Percentiles rank a stretch among this genome's conserved stretches.
These are phyloP conservation scores for Leptopilina syphax DNA, from an alignment of 2,888 invertebrate species.

Conservation along the genomic window DNA sequence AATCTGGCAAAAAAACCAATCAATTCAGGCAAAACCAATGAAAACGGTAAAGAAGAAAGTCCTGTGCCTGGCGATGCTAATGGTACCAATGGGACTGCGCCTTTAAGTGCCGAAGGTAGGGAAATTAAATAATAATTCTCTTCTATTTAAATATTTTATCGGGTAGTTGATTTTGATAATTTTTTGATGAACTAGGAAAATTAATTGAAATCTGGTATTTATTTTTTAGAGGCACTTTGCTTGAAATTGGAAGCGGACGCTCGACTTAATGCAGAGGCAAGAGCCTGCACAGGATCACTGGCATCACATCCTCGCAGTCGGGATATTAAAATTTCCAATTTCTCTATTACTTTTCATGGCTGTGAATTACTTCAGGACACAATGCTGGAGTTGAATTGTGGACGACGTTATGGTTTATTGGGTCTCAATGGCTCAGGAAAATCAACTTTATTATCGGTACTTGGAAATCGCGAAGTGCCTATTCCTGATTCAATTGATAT, in stretches of 20 bases:
- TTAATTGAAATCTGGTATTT: neutral
- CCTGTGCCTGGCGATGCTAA: conserved; percentile 76
- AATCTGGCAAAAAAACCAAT: conserved; percentile 72
- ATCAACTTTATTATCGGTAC: conserved; percentile 93
- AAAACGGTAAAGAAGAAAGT: conserved; percentile 79
- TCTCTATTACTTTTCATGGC: conserved; percentile 99
- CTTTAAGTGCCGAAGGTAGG: conserved; percentile 85
- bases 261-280: conserved; percentile 93
- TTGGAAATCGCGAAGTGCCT: conserved; percentile 96
- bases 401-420: conserved; percentile 96
- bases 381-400: conserved; percentile 97
- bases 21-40: conserved; percentile 42
- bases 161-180: neutral
- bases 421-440: conserved; percentile 99
- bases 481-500: conserved; percentile 98
- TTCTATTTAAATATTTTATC: conserved; percentile 19
- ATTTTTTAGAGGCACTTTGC: conserved; percentile 86
- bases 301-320: conserved; percentile 97
- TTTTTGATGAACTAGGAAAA: too few relatives aligned
- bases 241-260: conserved; percentile 93
- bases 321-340: conserved; percentile 96
- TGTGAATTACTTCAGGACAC: conserved; percentile 97
- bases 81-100: conserved; percentile 78
- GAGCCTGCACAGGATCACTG: conserved; percentile 95
- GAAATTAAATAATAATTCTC: neutral